Percentiles rank a stretch among this genome's conserved stretches.
Evolutionary conservation across 2,113 vertebrate genomes (phyloP).

Genomic region (Zingel zingel): DNA sequence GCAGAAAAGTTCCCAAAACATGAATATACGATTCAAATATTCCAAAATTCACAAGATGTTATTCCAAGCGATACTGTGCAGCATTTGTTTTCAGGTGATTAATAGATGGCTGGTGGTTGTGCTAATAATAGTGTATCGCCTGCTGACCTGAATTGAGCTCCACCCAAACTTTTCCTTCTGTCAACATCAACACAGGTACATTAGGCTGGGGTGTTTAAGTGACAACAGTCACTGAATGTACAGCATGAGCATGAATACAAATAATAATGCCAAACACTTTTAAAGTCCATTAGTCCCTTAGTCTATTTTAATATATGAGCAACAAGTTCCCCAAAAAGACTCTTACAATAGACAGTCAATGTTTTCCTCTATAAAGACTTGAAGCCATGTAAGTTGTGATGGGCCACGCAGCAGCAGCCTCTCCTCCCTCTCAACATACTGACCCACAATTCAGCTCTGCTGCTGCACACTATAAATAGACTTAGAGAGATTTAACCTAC

Average conservation of each 20-base stretch:
- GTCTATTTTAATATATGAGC: background rate
- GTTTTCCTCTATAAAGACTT: background rate
- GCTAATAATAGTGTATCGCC: constrained; percentile 40
- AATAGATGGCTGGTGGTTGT: background rate
- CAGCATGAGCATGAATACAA: background rate
- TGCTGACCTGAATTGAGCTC: constrained; percentile 50
- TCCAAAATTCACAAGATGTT: background rate
- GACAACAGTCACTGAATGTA: background rate
- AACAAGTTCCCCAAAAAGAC: background rate
- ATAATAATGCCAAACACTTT: background rate
- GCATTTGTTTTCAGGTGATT: constrained; percentile 28
- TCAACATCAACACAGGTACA: constrained; percentile 47
- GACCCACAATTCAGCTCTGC: constrained; percentile 75
- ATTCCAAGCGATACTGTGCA: background rate
- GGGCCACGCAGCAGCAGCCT: constrained; percentile 31
- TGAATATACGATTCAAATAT: background rate
- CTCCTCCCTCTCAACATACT: constrained; percentile 73
- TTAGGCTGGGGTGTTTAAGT: background rate
- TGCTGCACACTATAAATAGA: constrained; percentile 71
- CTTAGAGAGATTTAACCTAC: constrained; percentile 67
- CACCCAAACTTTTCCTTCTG: constrained; percentile 50
- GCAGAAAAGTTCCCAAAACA: background rate
- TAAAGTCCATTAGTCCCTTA: accelerated
- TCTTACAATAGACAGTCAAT: background rate
- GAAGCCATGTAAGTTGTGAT: constrained; percentile 26